Conservation (phyloP, 2,113 vertebrate species). For the Dascyllus trimaculatus region DNA sequence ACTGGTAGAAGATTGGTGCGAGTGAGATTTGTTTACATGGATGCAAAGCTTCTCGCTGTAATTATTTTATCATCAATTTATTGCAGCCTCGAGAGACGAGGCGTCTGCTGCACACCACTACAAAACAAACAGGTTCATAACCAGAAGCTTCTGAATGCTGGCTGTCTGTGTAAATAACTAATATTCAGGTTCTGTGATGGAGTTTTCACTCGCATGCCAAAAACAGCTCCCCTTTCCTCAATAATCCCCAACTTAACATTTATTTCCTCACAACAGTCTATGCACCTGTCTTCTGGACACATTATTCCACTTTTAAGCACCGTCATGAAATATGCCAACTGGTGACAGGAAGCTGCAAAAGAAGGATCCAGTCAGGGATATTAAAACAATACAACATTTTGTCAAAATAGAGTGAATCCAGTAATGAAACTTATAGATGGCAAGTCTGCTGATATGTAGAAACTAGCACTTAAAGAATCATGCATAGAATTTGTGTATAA, state of each 20-base stretch:
- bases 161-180: conserved; percentile 41
- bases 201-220: conserved; percentile 15
- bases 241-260: background rate
- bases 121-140: conserved; percentile 47
- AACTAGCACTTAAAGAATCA: no score
- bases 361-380: background rate
- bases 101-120: conserved; percentile 16
- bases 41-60: conserved; percentile 4
- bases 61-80: conserved; percentile 38
- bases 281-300: conserved; percentile 7
- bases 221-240: background rate
- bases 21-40: background rate
- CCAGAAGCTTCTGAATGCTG: conserved; percentile 25
- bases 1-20: background rate
- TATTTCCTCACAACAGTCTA: background rate
- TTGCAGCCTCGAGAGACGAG: conserved; percentile 10
- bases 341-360: conserved; percentile 7
- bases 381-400: background rate
- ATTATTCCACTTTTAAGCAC: conserved; percentile 12
- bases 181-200: conserved; percentile 17
- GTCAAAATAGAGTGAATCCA: background rate
- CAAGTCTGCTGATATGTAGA: background rate
- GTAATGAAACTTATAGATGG: background rate
- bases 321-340: conserved; percentile 10
- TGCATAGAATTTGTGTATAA: background rate